Evolutionary conservation across 2,113 vertebrate genomes (phyloP), one percentile per base, ranked within the genome.

Genomic region (Geothlypis trichas): DNA sequence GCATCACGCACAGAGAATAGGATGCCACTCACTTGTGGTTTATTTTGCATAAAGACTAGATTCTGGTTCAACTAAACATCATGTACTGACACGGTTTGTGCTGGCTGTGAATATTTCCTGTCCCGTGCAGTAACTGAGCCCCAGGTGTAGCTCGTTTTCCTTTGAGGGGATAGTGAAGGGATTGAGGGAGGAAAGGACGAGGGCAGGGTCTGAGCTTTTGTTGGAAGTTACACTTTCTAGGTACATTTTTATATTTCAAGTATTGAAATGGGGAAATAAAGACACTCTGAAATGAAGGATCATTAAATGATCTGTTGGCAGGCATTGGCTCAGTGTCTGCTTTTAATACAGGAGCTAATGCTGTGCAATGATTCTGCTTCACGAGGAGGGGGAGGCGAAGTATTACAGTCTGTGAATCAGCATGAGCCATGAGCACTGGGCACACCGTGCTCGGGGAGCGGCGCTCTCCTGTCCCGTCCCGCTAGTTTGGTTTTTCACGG

Each of bases 171-270:
- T 91, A 87, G 87, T 5, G 4, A 75, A 81, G 68, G 62, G 92
- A 16, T 75, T 84, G 91, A 89, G 95, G 78, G 91, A 80, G 92
- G 96, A 79, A 85, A 97, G 83, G 86, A 89, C 55, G 44, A 94
- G 94, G 89, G 88, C 95, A 93, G 92, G 96, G 94, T 71, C 80
- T 93, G 94, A 96, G 90, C 78, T 97, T 96, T 75, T 51, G 66
- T 88, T 97, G 63, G 59, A 95, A 96, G 96, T 96, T 95, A 90
- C 96, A 62, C 89, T 97, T 97, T 96, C 94, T 98, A 97, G 96
- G 51, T 90, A 85, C 95, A 49, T 90, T 97, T 97, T 97, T 98
- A 94, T 91, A 97, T 54, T 59, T 92, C 47, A 21, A 93, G 68
- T 96, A 73, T 90, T 89, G 92, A 87, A 89, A 94, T 10, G 79